phyloP scores from a whole-genome alignment of 2,888 invertebrate species.

The Coleophora flavipennella region DNA sequence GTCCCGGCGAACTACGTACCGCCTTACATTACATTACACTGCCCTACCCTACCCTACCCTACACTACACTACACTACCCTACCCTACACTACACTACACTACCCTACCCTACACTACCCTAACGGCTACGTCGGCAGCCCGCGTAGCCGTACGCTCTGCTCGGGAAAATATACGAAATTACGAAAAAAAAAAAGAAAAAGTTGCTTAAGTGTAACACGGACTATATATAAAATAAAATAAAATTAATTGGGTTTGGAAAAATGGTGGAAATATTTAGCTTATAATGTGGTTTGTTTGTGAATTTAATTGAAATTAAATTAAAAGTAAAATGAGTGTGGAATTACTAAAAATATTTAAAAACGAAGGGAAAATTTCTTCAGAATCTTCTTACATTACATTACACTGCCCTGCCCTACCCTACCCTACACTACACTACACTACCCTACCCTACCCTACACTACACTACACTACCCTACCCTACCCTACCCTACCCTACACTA shows the following conservation, averaged over 20 bases:
- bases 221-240: neutral
- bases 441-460: no score
- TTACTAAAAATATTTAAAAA: constrained; percentile 40
- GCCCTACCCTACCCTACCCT: neutral
- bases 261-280: neutral
- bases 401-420: no score
- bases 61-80: neutral
- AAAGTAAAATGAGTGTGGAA: constrained; percentile 53
- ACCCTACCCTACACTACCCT: constrained; percentile 21
- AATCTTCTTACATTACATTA: constrained; percentile 1
- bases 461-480: no score
- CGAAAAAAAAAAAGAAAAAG: neutral
- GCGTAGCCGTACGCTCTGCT: constrained; percentile 43
- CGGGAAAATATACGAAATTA: constrained; percentile 16
- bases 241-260: neutral
- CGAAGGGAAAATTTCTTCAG: constrained; percentile 33
- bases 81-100: neutral
- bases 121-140: constrained; percentile 60
- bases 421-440: no score
- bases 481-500: no score
- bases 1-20: no score
- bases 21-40: no score
- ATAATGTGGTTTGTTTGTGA: neutral
- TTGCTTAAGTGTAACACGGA: neutral
- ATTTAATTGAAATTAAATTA: constrained; percentile 16